Evolutionary conservation across 1,140 invertebrate species (phyloP).

Genomic region (Hycleus phaleratus): DNA sequence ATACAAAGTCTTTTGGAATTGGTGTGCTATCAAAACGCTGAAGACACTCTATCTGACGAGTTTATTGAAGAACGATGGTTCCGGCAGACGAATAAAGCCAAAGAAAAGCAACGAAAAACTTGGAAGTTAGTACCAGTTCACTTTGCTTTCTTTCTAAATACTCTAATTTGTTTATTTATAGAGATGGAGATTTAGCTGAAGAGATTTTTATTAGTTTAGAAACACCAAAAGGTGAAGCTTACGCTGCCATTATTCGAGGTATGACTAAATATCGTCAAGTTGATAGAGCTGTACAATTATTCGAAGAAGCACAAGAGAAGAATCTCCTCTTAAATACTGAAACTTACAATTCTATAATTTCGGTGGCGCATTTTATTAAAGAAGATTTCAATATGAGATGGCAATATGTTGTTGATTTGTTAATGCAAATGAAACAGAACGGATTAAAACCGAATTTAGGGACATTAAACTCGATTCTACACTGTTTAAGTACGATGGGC

Average conservation of each 20-base stretch:
- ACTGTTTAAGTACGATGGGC: slow-evolving; percentile 46
- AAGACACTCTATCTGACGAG: slow-evolving; percentile 55
- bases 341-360: slow-evolving; percentile 67
- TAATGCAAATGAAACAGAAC: slow-evolving; percentile 51
- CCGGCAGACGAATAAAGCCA: slow-evolving; percentile 40
- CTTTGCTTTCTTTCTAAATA: background rate
- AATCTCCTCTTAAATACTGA: slow-evolving; percentile 53
- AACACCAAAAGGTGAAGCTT: slow-evolving; percentile 53
- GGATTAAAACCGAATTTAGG: slow-evolving; percentile 59
- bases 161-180: slow-evolving; percentile 32
- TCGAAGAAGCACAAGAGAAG: slow-evolving; percentile 58
- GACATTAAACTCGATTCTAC: slow-evolving; percentile 67
- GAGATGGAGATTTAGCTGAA: slow-evolving; percentile 59
- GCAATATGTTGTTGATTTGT: slow-evolving; percentile 50
- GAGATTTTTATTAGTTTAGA: slow-evolving; percentile 56
- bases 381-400: slow-evolving; percentile 56
- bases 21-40: slow-evolving; percentile 72
- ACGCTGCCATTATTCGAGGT: slow-evolving; percentile 62
- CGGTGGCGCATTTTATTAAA: slow-evolving; percentile 49
- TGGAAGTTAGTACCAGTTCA: slow-evolving; percentile 58
- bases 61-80: slow-evolving; percentile 77
- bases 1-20: slow-evolving; percentile 72
- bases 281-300: slow-evolving; percentile 55
- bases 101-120: slow-evolving; percentile 51
- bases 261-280: slow-evolving; percentile 61